Evolutionary conservation across 2,113 vertebrate genomes (phyloP).

Genomic region (Nycticryphes semicollaris): DNA sequence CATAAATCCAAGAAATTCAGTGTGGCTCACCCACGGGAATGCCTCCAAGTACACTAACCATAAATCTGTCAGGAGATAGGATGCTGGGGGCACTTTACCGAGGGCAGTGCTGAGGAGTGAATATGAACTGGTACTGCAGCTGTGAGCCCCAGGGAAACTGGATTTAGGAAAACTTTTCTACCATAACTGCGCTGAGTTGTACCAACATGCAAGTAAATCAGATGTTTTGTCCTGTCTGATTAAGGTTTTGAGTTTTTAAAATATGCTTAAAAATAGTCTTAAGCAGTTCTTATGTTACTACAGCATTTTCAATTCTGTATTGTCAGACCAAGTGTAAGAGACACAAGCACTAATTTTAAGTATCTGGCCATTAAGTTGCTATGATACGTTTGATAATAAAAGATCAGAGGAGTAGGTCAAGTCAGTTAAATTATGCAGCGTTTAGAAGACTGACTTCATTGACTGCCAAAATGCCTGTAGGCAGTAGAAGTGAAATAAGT

Average conservation of each 20-base stretch:
- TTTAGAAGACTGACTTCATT: not conserved
- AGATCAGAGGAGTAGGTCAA: constrained; percentile 6
- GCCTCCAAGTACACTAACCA: fast-evolving
- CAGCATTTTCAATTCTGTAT: not conserved
- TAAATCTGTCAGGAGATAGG: not conserved
- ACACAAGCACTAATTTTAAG: not conserved
- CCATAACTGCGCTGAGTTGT: not conserved
- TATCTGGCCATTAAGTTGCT: not conserved
- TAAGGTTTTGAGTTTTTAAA: not conserved
- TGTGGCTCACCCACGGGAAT: not conserved
- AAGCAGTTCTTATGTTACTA: not conserved
- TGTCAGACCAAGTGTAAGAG: not conserved
- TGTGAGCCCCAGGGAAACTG: not conserved
- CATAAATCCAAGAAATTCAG: not conserved
- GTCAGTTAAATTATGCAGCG: constrained; percentile 9
- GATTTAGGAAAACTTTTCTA: not conserved
- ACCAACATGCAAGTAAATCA: not conserved
- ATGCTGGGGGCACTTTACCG: not conserved
- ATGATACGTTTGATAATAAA: not conserved
- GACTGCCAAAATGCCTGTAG: constrained; percentile 17
- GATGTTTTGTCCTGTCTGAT: not conserved
- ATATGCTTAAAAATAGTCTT: not conserved
- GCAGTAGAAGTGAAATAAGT: constrained; percentile 24
- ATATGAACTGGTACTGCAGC: not conserved
- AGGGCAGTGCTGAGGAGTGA: not conserved